Percentiles rank a stretch among this genome's conserved stretches.
Evolutionary conservation across 2,797 vertebrate species (phyloP).

Genomic region (Sebastes umbrosus): DNA sequence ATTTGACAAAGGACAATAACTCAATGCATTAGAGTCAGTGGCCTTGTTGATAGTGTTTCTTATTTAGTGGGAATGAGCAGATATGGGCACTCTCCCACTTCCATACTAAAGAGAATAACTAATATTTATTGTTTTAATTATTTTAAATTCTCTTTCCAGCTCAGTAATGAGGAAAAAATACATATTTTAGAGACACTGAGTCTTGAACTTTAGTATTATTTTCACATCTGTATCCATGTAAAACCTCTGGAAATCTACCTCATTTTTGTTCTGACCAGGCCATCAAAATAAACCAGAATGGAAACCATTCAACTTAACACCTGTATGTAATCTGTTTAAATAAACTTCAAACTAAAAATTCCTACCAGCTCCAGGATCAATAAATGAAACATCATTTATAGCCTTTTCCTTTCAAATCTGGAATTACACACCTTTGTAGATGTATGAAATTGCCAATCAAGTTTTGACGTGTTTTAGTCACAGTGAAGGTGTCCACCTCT

Average conservation of each 20-base stretch:
- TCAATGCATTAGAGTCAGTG: neutral
- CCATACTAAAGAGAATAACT: neutral
- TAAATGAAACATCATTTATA: constrained; percentile 26
- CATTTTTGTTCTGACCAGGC: neutral
- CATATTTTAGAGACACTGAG: neutral
- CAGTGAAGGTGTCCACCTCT: neutral
- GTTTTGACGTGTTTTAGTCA: constrained; percentile 18
- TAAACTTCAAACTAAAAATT: neutral
- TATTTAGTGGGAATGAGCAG: neutral
- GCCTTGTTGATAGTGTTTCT: neutral
- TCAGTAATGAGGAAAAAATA: neutral
- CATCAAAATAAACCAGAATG: constrained; percentile 27
- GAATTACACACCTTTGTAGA: neutral
- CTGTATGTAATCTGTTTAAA: neutral
- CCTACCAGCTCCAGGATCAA: constrained; percentile 7
- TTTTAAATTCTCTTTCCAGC: neutral
- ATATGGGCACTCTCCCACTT: neutral
- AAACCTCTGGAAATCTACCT: neutral
- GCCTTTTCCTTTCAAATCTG: neutral
- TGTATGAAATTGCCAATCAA: constrained; percentile 21
- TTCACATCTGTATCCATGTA: constrained; percentile 1
- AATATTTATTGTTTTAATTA: neutral
- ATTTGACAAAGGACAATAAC: constrained; percentile 10
- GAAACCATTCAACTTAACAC: neutral
- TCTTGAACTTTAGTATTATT: neutral